Evolutionary conservation across 2,113 vertebrate genomes (phyloP), one percentile per base, ranked within the genome.

Genomic region (Prinia subflava): DNA sequence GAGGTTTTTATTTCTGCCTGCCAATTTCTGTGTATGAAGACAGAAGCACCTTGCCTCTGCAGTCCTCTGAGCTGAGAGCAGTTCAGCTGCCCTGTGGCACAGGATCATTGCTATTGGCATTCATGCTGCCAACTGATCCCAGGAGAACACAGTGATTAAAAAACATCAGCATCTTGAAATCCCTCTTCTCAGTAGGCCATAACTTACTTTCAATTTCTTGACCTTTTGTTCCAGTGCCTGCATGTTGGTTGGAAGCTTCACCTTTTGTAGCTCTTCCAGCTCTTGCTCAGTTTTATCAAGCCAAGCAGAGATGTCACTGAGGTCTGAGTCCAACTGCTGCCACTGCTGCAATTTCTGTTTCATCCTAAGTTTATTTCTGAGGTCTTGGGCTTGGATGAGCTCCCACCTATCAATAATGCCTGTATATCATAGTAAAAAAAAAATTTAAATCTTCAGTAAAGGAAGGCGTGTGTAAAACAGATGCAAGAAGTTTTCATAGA

Each of bases 391-490:
- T 89, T 98, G 98, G 4, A 98, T 95, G 88, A 99, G 97, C 94
- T 99, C 98, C 99, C 99, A 99, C 82, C 98, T 98, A 89, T 98
- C 98, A n/a, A 99, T 99, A 94, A 98, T 97, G 41, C 98, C 99
- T 99, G 94, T 16, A 63, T 88, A 71, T 47, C n/a, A 91, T 2
- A 95, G 39, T 78, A 74, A 24, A 83, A 70, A 35, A 75, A 56
- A 27, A 0, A 5, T 30, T 89, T 75, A 63, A 25, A 46, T 65
- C 33, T 69, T 59, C 19, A 50, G 22, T 49, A 65, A 71, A 42
- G 30, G 33, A 59, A 89, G 33, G 28, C 41, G 19, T 33, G 9
- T 2, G 4, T 33, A 63, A 57, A 92, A 83, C 13, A 46, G 24
- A 70, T 33, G 19, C 4, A 57, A 62, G n/a, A n/a, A 44, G 15